Conservation (phyloP, 1,140 invertebrate genomes). For the Mactra quadrangularis region DNA sequence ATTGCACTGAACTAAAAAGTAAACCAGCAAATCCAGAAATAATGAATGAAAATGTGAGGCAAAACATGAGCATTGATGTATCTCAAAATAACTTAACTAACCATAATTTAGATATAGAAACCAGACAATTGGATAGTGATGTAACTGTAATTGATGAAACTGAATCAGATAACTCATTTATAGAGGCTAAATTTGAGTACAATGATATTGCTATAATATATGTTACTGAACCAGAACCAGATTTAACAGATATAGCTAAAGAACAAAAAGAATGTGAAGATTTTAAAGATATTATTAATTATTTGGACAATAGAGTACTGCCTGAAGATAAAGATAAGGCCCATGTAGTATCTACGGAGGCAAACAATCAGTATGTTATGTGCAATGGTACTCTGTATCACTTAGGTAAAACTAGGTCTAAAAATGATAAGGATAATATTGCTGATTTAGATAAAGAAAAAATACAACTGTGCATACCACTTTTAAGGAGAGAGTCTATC, state of each 20-base stretch:
- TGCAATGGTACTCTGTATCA: conserved; percentile 63
- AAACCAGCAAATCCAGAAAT: background rate
- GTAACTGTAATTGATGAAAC: no score
- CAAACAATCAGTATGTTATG: conserved; percentile 56
- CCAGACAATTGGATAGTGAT: background rate
- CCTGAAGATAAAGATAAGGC: conserved; percentile 39
- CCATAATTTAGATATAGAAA: background rate
- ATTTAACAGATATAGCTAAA: background rate
- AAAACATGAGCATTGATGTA: background rate
- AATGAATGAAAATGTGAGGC: background rate
- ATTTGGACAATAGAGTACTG: conserved; percentile 8
- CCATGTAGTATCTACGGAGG: conserved; percentile 10
- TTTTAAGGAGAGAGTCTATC: conserved; percentile 50
- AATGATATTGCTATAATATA: background rate
- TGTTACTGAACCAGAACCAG: background rate
- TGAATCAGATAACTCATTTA: no score
- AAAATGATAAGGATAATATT: background rate
- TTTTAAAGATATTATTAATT: conserved; percentile 52
- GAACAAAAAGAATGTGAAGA: conserved; percentile 59
- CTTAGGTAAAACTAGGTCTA: conserved; percentile 56
- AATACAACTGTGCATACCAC: conserved; percentile 59
- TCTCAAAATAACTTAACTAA: background rate
- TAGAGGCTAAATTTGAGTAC: background rate
- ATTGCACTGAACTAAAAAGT: background rate
- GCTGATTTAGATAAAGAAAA: conserved; percentile 4